Conservation (phyloP, 2,888 invertebrate genomes). For the Chaetogeoica ovagalla region DNA sequence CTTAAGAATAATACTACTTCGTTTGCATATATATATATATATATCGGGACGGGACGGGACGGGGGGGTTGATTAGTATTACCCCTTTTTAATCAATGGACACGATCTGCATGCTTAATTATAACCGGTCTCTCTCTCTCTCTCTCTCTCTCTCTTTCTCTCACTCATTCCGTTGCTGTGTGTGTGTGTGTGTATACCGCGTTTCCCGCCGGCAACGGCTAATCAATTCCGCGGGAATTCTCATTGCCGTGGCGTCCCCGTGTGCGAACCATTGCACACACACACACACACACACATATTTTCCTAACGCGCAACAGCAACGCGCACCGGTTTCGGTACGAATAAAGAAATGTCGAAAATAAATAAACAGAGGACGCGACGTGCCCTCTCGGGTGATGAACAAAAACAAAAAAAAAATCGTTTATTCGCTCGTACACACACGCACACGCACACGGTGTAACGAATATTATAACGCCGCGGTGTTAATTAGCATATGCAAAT, state of each 20-base stretch:
- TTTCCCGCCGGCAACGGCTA: conserved; percentile 22
- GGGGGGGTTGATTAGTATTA: conserved; percentile 52
- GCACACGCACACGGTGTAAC: neutral
- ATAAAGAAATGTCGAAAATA: neutral
- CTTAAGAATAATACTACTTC: conserved; percentile 53
- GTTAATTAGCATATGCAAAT: conserved; percentile 49
- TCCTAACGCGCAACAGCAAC: neutral
- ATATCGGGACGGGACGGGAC: neutral
- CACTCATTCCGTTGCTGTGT: neutral
- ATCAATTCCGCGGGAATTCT: conserved; percentile 52
- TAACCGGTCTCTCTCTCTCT: conserved; percentile 46
- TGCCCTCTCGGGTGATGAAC: no score
- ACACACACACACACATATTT: neutral
- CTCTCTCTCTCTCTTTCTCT: no score
- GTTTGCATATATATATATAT: conserved; percentile 47
- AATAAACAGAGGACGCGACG: neutral
- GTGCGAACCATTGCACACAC: neutral
- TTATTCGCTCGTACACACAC: no score
- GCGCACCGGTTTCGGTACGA: conserved; percentile 19
- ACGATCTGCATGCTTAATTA: conserved; percentile 53
- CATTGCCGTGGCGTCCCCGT: neutral
- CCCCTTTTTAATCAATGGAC: conserved; percentile 53
- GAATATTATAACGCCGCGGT: neutral
- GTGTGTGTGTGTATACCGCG: neutral
- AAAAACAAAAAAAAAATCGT: no score